These are phyloP conservation scores for Littorina saxatilis DNA, from an alignment of 1,140 invertebrate genomes.

Conservation along the genomic window DNA sequence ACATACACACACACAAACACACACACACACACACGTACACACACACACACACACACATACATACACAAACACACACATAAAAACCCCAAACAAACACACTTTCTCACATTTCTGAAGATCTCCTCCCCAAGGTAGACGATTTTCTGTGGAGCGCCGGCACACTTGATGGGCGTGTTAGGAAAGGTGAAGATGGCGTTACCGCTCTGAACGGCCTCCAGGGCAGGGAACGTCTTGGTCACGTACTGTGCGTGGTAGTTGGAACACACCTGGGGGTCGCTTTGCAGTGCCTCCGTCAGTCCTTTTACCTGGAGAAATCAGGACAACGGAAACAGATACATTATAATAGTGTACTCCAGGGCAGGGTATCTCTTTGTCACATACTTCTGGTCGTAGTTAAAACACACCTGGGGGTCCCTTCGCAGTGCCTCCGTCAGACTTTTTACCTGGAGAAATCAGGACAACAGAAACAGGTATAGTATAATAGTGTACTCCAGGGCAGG, in stretches of 20 bases:
- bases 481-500: constrained; percentile 79
- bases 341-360: constrained; percentile 79
- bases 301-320: constrained; percentile 86
- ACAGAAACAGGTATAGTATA: no score
- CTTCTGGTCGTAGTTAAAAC: constrained; percentile 91
- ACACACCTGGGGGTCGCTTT: constrained; percentile 83
- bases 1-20: no score
- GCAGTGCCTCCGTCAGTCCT: constrained; percentile 87
- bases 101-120: constrained; percentile 85
- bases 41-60: neutral
- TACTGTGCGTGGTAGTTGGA: constrained; percentile 93
- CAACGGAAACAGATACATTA: no score
- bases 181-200: constrained; percentile 96
- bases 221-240: constrained; percentile 86
- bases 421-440: constrained; percentile 90
- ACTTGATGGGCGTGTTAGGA: constrained; percentile 94
- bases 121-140: constrained; percentile 94
- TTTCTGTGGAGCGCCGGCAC: constrained; percentile 98
- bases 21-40: neutral
- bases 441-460: constrained; percentile 84
- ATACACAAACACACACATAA: no score
- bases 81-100: neutral
- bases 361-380: constrained; percentile 89
- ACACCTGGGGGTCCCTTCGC: constrained; percentile 82
- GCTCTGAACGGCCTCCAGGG: constrained; percentile 83